Evolutionary conservation across 2,797 vertebrate genomes (phyloP).

Genomic region (Heterohyrax brucei): DNA sequence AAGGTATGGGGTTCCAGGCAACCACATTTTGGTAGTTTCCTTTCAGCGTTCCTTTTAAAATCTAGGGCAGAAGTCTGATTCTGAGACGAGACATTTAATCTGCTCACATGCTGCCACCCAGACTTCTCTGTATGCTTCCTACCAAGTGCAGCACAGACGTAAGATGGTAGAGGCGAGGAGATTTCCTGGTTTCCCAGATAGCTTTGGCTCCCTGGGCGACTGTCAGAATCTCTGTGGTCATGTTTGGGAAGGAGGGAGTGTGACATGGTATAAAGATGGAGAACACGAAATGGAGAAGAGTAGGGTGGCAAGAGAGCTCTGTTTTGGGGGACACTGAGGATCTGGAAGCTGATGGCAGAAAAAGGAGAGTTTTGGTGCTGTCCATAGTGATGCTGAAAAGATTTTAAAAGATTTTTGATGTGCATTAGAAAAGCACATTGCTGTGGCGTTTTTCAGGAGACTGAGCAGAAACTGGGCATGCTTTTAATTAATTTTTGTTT

Average conservation of each 20-base stretch:
- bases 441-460: background rate
- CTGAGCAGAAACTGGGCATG: background rate
- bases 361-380: background rate
- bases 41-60: background rate
- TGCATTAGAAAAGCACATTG: background rate
- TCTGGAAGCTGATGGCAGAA: background rate
- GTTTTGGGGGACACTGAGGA: background rate
- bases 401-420: background rate
- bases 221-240: background rate
- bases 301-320: background rate
- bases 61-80: background rate
- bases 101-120: background rate
- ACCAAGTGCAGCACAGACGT: background rate
- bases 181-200: background rate
- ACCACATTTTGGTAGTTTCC: background rate
- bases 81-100: constrained; percentile 1
- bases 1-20: background rate
- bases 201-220: background rate
- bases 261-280: background rate
- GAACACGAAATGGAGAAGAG: no score
- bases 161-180: background rate
- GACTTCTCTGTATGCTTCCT: background rate
- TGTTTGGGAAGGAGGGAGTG: background rate
- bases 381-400: background rate
- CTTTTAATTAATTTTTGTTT: constrained; percentile 34